Percentiles rank a stretch among this genome's conserved stretches.
These are phyloP conservation scores for Orthosia incerta DNA, from an alignment of 2,888 invertebrate species.

Conservation along the genomic window DNA sequence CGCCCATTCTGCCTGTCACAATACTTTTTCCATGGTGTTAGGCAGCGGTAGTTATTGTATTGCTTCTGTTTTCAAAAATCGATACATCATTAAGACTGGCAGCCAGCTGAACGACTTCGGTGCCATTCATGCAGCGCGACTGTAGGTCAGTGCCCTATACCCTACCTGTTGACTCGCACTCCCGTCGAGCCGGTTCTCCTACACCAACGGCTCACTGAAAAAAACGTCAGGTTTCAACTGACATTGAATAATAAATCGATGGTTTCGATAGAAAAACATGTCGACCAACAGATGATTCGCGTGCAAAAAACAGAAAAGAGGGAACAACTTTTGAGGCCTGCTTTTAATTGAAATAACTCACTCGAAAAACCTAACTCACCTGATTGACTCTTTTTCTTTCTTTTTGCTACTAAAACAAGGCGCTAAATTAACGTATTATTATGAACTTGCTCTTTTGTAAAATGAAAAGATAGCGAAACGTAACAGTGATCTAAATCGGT, in stretches of 20 bases:
- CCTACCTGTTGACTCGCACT: constrained; percentile 87
- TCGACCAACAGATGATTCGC: constrained; percentile 49
- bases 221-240: constrained; percentile 77
- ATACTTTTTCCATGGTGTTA: not conserved
- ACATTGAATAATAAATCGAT: constrained; percentile 70
- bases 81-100: constrained; percentile 72
- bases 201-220: constrained; percentile 73
- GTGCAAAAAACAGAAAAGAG: constrained; percentile 35
- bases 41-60: constrained; percentile 23
- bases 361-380: not conserved
- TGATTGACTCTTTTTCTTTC: constrained; percentile 13
- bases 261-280: constrained; percentile 49
- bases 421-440: constrained; percentile 24
- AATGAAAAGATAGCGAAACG: constrained; percentile 28
- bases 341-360: constrained; percentile 25
- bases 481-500: constrained; percentile 60
- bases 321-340: constrained; percentile 18
- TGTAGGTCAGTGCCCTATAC: constrained; percentile 89
- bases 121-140: constrained; percentile 85
- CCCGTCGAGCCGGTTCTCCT: constrained; percentile 86
- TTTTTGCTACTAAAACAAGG: constrained; percentile 1
- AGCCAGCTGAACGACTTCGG: constrained; percentile 75
- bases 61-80: constrained; percentile 60
- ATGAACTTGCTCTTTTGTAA: constrained; percentile 31
- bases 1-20: not conserved